Percentiles rank a stretch among this genome's conserved stretches.
Evolutionary conservation across 2,888 invertebrate genomes (phyloP).

Genomic region (Elegia similella): DNA sequence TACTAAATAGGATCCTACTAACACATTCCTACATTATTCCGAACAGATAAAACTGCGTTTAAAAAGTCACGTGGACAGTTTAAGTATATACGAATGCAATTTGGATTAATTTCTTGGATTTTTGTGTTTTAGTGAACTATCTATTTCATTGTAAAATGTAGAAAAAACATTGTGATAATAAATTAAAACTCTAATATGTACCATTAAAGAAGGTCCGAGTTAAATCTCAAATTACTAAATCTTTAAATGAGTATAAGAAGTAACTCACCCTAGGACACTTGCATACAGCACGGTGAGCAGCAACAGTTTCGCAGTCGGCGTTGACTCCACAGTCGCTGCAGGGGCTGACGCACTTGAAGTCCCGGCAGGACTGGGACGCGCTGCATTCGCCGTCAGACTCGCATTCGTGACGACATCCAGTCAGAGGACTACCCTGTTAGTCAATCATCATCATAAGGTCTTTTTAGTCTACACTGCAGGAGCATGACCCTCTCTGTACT

Average conservation of each 20-base stretch:
- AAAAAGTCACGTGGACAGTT: not conserved
- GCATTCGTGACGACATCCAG: constrained; percentile 92
- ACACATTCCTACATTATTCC: too few relatives aligned
- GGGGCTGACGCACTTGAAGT: constrained; percentile 88
- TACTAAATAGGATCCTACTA: too few relatives aligned
- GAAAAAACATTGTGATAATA: too few relatives aligned
- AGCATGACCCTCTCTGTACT: too few relatives aligned
- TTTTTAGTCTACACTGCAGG: too few relatives aligned
- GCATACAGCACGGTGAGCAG: constrained; percentile 89
- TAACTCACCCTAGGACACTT: constrained; percentile 87
- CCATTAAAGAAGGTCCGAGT: too few relatives aligned
- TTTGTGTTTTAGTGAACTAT: not conserved
- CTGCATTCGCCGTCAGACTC: constrained; percentile 89
- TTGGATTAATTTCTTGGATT: not conserved
- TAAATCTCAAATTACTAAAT: too few relatives aligned
- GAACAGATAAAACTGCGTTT: too few relatives aligned
- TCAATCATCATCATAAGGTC: too few relatives aligned
- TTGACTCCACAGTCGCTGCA: constrained; percentile 89
- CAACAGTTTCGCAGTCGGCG: constrained; percentile 88
- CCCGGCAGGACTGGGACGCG: constrained; percentile 85
- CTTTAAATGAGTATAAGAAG: not conserved
- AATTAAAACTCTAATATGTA: too few relatives aligned
- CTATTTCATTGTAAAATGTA: too few relatives aligned
- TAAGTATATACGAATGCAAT: not conserved
- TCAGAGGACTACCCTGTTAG: constrained; percentile 85